Evolutionary conservation across 2,113 vertebrate genomes (phyloP).

Genomic region (Amazona guildingii): DNA sequence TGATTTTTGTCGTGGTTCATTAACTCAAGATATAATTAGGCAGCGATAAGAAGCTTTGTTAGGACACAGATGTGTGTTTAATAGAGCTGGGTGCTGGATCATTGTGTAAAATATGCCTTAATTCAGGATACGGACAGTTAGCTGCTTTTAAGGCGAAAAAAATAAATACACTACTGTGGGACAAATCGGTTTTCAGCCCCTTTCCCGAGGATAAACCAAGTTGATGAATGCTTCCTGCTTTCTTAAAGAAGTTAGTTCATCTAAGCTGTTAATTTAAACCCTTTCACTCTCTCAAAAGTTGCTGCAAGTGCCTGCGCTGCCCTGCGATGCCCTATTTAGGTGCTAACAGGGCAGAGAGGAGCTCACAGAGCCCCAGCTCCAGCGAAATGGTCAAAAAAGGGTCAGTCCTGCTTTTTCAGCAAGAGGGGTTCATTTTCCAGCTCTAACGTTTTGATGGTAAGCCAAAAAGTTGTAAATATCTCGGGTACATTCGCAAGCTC

Average conservation of each 20-base stretch:
- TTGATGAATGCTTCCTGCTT: neutral
- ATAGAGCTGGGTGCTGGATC: neutral
- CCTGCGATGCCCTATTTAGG: slow-evolving; percentile 33
- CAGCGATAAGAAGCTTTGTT: slow-evolving; percentile 35
- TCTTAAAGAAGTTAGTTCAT: slow-evolving; percentile 1
- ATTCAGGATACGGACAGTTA: neutral
- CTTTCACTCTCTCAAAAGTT: slow-evolving; percentile 37
- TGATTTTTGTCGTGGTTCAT: slow-evolving; percentile 62
- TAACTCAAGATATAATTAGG: slow-evolving; percentile 35
- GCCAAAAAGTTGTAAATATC: slow-evolving; percentile 2
- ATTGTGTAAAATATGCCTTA: neutral
- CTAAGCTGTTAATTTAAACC: slow-evolving; percentile 16
- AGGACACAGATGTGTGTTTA: slow-evolving; percentile 9
- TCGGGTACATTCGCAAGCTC: neutral
- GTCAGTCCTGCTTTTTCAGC: slow-evolving; percentile 26
- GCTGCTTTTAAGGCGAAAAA: neutral
- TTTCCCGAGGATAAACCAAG: slow-evolving; percentile 7
- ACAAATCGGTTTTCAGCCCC: slow-evolving; percentile 33
- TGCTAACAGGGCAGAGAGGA: neutral
- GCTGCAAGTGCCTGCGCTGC: slow-evolving; percentile 23
- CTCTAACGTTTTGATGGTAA: slow-evolving; percentile 35
- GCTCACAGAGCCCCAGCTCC: neutral
- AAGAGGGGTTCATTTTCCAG: slow-evolving; percentile 54
- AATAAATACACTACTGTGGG: neutral
- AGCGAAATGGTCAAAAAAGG: slow-evolving; percentile 7